Conservation (phyloP, 1,140 invertebrate species). For the Drosophila trapezifrons region DNA sequence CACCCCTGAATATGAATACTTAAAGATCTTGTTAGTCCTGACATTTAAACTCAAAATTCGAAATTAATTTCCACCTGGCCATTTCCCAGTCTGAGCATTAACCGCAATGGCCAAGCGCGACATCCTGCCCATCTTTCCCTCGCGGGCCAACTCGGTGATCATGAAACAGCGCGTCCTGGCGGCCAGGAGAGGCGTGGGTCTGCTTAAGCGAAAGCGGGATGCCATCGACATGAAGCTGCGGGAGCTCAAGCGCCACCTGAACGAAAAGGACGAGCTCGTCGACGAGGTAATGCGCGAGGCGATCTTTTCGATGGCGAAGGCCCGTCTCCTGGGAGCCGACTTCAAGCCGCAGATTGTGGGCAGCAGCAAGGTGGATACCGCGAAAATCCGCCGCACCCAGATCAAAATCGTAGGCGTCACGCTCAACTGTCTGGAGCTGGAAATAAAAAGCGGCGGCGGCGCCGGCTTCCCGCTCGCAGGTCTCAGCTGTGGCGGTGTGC, state of each 20-base stretch:
- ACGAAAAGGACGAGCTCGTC: constrained; percentile 22
- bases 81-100: neutral
- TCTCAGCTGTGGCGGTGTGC: constrained; percentile 65
- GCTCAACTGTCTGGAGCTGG: constrained; percentile 57
- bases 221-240: constrained; percentile 75
- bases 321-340: constrained; percentile 69
- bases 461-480: constrained; percentile 53
- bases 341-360: constrained; percentile 61
- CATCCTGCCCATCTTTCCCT: constrained; percentile 66
- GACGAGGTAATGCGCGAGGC: constrained; percentile 56
- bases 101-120: constrained; percentile 51
- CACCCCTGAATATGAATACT: too few species aligned
- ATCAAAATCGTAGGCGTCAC: constrained; percentile 67
- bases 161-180: constrained; percentile 62
- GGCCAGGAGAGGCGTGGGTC: constrained; percentile 58
- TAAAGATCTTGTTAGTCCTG: neutral
- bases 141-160: constrained; percentile 68
- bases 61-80: neutral
- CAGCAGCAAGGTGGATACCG: constrained; percentile 9
- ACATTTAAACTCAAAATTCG: neutral
- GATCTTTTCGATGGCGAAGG: constrained; percentile 75
- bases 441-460: neutral
- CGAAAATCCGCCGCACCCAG: constrained; percentile 19
- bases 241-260: constrained; percentile 27
- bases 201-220: constrained; percentile 72